phyloP scores from a whole-genome alignment of 2,888 invertebrate genomes.

The Lingula anatina region DNA sequence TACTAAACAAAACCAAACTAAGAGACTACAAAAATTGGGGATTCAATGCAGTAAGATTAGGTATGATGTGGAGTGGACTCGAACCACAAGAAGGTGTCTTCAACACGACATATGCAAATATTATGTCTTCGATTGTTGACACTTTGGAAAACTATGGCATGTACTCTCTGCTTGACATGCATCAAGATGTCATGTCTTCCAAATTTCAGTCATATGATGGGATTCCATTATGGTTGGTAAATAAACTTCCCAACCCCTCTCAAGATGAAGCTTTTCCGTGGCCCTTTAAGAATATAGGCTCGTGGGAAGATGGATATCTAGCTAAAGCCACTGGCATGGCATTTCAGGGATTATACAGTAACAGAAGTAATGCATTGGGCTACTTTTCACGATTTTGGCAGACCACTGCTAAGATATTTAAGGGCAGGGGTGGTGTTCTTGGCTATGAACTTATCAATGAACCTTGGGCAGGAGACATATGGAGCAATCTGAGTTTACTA shows the following conservation, averaged over 20 bases:
- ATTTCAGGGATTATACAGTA: slow-evolving; percentile 30
- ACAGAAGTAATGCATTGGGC: slow-evolving; percentile 14
- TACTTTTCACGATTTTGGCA: slow-evolving; percentile 25
- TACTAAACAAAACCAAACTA: slow-evolving; percentile 22
- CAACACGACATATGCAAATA: slow-evolving; percentile 25
- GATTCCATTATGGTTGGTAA: slow-evolving; percentile 26
- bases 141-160: slow-evolving; percentile 18
- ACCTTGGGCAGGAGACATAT: slow-evolving; percentile 36
- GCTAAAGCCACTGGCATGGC: slow-evolving; percentile 23
- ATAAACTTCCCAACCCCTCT: slow-evolving; percentile 20
- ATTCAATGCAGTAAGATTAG: slow-evolving; percentile 35
- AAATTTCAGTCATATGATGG: slow-evolving; percentile 26
- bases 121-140: slow-evolving; percentile 15
- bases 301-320: slow-evolving; percentile 24
- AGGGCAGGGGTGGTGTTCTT: slow-evolving; percentile 14
- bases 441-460: slow-evolving; percentile 38
- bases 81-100: slow-evolving; percentile 14
- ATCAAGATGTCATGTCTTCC: slow-evolving; percentile 26
- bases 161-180: slow-evolving; percentile 29
- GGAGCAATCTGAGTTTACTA: slow-evolving; percentile 16
- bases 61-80: slow-evolving; percentile 32
- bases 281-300: slow-evolving; percentile 17
- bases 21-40: slow-evolving; percentile 22
- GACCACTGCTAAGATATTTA: slow-evolving; percentile 16
- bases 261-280: slow-evolving; percentile 24